Percentiles rank a stretch among this genome's conserved stretches.
Evolutionary conservation across 2,113 vertebrate genomes (phyloP).

Genomic region (Scatophagus argus): DNA sequence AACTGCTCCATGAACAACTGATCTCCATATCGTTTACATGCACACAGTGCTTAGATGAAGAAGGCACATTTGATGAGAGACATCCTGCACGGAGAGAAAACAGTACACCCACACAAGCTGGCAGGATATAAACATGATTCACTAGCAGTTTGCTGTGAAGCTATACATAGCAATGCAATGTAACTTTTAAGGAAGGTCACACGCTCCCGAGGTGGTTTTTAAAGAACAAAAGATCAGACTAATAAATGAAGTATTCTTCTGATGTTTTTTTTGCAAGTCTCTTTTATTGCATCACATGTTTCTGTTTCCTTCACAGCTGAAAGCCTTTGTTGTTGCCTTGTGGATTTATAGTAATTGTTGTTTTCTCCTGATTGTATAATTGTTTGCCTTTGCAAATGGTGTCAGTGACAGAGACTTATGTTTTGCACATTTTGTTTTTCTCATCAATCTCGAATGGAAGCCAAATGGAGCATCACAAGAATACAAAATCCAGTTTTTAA

Average conservation of each 20-base stretch:
- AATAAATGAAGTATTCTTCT: constrained; percentile 14
- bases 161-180: constrained; percentile 22
- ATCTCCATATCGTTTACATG: constrained; percentile 19
- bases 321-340: constrained; percentile 22
- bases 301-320: constrained; percentile 27
- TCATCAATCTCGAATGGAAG: constrained; percentile 10
- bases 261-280: neutral
- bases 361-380: constrained; percentile 25
- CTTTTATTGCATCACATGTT: neutral
- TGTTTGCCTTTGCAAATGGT: constrained; percentile 17
- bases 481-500: neutral
- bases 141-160: constrained; percentile 28
- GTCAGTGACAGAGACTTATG: constrained; percentile 36
- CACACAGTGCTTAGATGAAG: constrained; percentile 10
- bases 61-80: constrained; percentile 26
- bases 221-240: constrained; percentile 24
- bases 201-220: constrained; percentile 21
- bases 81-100: constrained; percentile 26
- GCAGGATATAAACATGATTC: constrained; percentile 37
- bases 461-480: constrained; percentile 5
- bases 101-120: constrained; percentile 37
- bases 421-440: constrained; percentile 18
- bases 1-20: neutral
- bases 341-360: constrained; percentile 28
- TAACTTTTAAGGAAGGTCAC: neutral